Conservation (phyloP, 2,113 vertebrate species). For the Nasalis larvatus region DNA sequence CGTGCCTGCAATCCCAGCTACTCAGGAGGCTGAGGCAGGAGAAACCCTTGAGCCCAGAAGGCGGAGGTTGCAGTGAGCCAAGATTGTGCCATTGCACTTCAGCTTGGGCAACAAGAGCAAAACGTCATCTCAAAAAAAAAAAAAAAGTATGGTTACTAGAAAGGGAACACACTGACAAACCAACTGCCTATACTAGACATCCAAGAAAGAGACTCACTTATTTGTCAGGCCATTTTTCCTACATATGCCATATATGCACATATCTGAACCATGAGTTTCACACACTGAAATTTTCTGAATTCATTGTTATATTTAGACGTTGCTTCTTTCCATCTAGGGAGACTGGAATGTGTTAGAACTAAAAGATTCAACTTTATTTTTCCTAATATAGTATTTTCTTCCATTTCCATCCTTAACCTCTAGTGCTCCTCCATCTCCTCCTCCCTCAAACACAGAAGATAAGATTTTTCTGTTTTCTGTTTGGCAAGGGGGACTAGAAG, state of each 20-base stretch:
- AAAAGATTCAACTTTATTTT: not conserved
- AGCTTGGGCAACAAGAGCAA: no score
- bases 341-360: not conserved
- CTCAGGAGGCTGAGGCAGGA: no score
- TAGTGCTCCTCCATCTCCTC: not conserved
- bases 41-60: no score
- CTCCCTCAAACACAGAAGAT: not conserved
- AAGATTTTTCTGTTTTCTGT: not conserved
- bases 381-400: not conserved
- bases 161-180: not conserved
- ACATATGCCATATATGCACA: not conserved
- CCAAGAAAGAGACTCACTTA: not conserved
- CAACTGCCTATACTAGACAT: not conserved
- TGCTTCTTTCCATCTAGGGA: not conserved
- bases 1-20: no score
- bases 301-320: slow-evolving; percentile 2
- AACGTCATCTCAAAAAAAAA: no score
- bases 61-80: no score
- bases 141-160: not conserved
- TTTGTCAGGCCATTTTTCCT: not conserved
- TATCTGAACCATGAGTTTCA: slow-evolving; percentile 3
- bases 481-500: not conserved
- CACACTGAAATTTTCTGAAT: not conserved
- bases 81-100: no score
- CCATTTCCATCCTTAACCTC: not conserved